Base-by-base conservation (phyloP, 2,797 vertebrate species). In the Macroramphosus scolopax region DNA sequence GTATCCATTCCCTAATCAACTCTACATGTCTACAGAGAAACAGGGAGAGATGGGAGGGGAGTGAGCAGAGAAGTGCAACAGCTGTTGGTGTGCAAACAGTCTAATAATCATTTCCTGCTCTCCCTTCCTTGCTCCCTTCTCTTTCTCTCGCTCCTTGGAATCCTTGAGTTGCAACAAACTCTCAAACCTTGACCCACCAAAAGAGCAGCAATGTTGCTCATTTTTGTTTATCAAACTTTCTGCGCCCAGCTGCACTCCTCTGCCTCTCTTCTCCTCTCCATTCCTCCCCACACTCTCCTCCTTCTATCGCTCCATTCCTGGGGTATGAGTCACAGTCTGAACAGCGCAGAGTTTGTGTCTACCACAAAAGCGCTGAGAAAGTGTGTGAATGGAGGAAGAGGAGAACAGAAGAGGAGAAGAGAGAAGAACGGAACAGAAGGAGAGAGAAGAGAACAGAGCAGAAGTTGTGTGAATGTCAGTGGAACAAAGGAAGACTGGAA, bases 21-120 rank as follows among this genome's bases (percentile, higher is more conserved):
- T 63, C 48, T 71, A 67, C 63, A 73, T 60, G 68, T 68, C 72
- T 68, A 39, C 15, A 39, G 51, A 44, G 25, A 54, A 55, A 55
- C 28, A 53, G 51, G 24, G 40, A 43, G 34, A 6, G 41, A 36
- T n/a, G 29, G 43, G 15, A 43, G 15, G 24, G 58, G 31, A 52
- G 37, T 17, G 53, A 45, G 44, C 43, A 45, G 48, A 60, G 66
- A 80, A 51, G 69, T 61, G 65, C 76, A 83, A 78, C 82, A 85
- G 84, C 86, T 87, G 82, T 76, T 73, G 49, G 70, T 70, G 73
- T 79, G 81, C 86, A 84, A 82, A 86, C 78, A 87, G 45, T 57
- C 41, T 57, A 39, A 75, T 51, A 68, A 69, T 73, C 67, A 62
- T 72, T 74, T 77, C 77, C 68, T 72, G 45, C 62, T 67, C 65